Base-by-base conservation (phyloP, 2,797 vertebrate genomes). In the Channallabes apus region DNA sequence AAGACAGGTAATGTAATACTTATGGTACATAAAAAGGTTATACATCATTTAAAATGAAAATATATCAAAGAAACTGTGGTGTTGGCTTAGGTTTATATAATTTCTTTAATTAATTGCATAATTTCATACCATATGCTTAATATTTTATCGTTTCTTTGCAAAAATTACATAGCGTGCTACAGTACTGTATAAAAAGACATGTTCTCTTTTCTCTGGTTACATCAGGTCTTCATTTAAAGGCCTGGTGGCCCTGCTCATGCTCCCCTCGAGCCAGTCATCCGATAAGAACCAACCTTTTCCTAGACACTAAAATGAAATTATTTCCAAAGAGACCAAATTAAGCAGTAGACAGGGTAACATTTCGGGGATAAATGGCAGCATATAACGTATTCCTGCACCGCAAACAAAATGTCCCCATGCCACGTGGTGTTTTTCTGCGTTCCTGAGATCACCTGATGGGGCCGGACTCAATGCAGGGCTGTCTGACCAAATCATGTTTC, bases 341-440 rank as follows among this genome's bases (percentile, higher is more conserved):
- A 84, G 83, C 54, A 51, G 27, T 81, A 86, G 72, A 76, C 80
- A 88, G 84, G 90, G 90, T 90, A 89, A 86, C 73, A 22, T 82
- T 76, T 87, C 38, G 85, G 88, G 79, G 89, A 87, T 38, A 86
- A 85, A 62, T 54, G 69, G 86, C 86, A 90, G 75, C 41, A 93
- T 92, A 93, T 92, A 93, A 90, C 92, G 93, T 89, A 64, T 88
- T 93, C 88, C 93, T 94, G 94, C 91, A 93, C 90, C 87, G 65
- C 85, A 86, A 77, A 62, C 89, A 91, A 86, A 91, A 88, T 89
- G 79, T 91, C 88, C 82, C 75, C 85, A 82, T 77, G 75, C 91
- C 94, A 51, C 94, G 94, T 94, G 95, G 95, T 96, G 94, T 95
- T 95, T 95, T 94, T 93, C 94, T 94, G 94, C 94, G 95, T 95